Percentiles rank a stretch among this genome's conserved stretches.
Evolutionary conservation across 2,888 invertebrate genomes (phyloP).

Genomic region (Ophonus ardosiacus): DNA sequence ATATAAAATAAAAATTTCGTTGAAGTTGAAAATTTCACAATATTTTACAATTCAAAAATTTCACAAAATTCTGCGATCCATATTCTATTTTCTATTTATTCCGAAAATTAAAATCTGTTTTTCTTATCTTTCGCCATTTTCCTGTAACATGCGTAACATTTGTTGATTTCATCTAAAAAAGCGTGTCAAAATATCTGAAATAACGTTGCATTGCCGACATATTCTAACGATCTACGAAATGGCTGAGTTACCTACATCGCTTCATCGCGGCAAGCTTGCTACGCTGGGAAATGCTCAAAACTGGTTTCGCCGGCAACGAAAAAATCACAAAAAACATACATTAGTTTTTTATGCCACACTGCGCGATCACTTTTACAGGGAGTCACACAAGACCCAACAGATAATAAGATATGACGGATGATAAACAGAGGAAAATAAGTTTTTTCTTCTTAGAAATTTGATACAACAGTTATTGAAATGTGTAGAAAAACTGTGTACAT

Average conservation of each 20-base stretch:
- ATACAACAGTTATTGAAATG: not conserved
- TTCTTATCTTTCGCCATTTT: slow-evolving; percentile 10
- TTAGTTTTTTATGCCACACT: slow-evolving; percentile 39
- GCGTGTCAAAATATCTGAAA: slow-evolving; percentile 50
- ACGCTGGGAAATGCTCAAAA: slow-evolving; percentile 40
- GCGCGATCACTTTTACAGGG: slow-evolving; percentile 29
- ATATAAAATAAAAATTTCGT: no score
- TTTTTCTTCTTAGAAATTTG: not conserved
- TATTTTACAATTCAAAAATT: no score
- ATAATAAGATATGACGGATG: slow-evolving; percentile 10
- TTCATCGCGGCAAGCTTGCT: not conserved
- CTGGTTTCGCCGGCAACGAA: slow-evolving; percentile 35
- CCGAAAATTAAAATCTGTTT: not conserved
- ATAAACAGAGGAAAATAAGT: not conserved
- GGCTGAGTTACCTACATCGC: slow-evolving; percentile 42
- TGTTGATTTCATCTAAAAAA: slow-evolving; percentile 4
- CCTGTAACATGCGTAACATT: not conserved
- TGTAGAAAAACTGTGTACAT: not conserved
- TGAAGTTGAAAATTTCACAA: no score
- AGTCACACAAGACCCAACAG: slow-evolving; percentile 5
- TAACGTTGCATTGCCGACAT: slow-evolving; percentile 35
- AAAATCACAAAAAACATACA: slow-evolving; percentile 48
- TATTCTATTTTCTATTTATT: no score
- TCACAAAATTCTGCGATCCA: no score
- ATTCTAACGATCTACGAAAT: slow-evolving; percentile 34